Percentiles rank a stretch among this genome's conserved stretches.
Evolutionary conservation across 2,113 vertebrate genomes (phyloP).

Genomic region (Scomber scombrus): DNA sequence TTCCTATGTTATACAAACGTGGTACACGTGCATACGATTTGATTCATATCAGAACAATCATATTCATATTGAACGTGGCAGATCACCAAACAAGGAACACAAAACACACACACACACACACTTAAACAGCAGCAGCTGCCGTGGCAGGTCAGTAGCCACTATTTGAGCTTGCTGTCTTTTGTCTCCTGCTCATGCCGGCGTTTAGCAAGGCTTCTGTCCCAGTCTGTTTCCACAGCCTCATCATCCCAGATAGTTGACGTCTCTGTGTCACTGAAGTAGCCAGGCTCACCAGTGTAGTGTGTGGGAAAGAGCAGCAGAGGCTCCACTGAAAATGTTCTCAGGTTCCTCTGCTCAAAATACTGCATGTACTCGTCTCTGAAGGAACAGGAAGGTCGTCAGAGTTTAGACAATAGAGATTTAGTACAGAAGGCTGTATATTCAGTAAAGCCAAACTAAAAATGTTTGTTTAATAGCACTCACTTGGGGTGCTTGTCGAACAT

Average conservation of each 20-base stretch:
- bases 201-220: slow-evolving; percentile 87
- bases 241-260: slow-evolving; percentile 96
- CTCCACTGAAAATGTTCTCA: slow-evolving; percentile 91
- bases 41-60: no score
- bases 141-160: no score
- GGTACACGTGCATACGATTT: no score
- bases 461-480: slow-evolving; percentile 74
- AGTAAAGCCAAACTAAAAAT: no score
- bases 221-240: slow-evolving; percentile 88
- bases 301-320: slow-evolving; percentile 92
- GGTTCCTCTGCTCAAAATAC: slow-evolving; percentile 85
- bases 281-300: slow-evolving; percentile 91
- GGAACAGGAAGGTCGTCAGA: not conserved
- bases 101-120: no score
- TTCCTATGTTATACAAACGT: no score
- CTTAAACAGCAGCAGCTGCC: no score
- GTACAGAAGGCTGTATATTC: not conserved
- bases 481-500: slow-evolving; percentile 95
- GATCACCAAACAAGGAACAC: no score
- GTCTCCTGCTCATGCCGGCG: slow-evolving; percentile 82
- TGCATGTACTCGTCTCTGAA: slow-evolving; percentile 88
- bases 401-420: not conserved
- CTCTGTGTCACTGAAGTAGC: slow-evolving; percentile 93
- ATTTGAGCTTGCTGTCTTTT: no score
- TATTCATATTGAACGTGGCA: no score